These are phyloP conservation scores for Darevskia nairensis DNA, from an alignment of 2,797 vertebrate genomes.

Conservation along the genomic window DNA sequence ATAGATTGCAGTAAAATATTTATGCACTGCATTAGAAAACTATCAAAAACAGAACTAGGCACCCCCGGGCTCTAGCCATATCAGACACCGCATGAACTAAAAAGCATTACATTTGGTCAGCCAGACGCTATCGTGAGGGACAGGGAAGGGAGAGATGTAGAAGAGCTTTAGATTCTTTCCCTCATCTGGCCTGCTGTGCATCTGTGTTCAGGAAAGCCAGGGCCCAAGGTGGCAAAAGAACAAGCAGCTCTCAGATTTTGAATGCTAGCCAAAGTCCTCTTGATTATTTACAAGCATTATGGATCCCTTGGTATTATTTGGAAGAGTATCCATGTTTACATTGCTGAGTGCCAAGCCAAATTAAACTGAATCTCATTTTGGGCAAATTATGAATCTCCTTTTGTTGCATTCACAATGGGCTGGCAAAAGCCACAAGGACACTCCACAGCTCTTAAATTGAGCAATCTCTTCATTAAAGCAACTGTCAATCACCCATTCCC, in stretches of 20 bases:
- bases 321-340: neutral
- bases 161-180: neutral
- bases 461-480: neutral
- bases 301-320: neutral
- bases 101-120: neutral
- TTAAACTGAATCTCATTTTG: neutral
- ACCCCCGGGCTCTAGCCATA: constrained; percentile 12
- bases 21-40: constrained; percentile 17
- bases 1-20: constrained; percentile 66
- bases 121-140: neutral
- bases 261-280: neutral
- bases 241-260: neutral
- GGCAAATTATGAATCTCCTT: neutral
- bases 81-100: neutral
- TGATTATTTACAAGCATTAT: neutral
- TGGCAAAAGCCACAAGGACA: neutral
- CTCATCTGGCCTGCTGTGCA: neutral
- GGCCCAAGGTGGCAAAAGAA: neutral
- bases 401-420: neutral
- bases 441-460: neutral
- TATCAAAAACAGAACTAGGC: accelerated
- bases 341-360: neutral
- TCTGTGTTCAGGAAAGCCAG: neutral
- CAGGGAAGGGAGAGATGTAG: neutral
- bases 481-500: neutral